A percentile compares a stretch with the other conserved stretches of the same genome.
Evolutionary conservation across 2,888 invertebrate species (phyloP).

Genomic region (Andricus curvator): DNA sequence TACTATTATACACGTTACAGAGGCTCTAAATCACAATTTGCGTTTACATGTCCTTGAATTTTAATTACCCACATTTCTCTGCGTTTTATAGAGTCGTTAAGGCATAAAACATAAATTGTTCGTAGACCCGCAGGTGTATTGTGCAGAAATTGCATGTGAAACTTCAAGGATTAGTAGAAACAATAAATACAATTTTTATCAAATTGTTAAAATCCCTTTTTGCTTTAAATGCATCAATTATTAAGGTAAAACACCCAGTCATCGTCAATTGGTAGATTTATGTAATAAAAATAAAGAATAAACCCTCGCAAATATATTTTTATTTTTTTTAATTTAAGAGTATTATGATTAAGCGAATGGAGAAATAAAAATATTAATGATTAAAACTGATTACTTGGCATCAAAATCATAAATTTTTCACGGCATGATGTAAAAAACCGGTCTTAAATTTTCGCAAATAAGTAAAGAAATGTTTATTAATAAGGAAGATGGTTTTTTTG

Average conservation of each 20-base stretch:
- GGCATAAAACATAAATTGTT: neutral
- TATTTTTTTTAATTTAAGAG: too few species aligned
- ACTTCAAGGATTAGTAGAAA: neutral
- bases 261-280: too few species aligned
- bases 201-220: neutral
- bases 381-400: too few species aligned
- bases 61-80: slow-evolving; percentile 8
- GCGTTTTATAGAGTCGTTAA: neutral
- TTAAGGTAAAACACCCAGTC: neutral
- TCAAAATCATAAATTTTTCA: too few species aligned
- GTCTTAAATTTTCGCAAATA: too few species aligned
- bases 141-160: neutral
- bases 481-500: too few species aligned
- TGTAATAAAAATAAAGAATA: too few species aligned
- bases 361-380: too few species aligned
- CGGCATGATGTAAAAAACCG: too few species aligned
- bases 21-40: neutral
- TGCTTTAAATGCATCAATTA: neutral
- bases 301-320: too few species aligned
- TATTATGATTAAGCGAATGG: too few species aligned
- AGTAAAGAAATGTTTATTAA: too few species aligned
- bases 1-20: neutral
- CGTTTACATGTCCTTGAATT: neutral
- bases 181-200: neutral
- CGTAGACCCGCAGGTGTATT: slow-evolving; percentile 6